Conservation (phyloP, 2,113 vertebrate genomes). For the Ictidomys tridecemlineatus region DNA sequence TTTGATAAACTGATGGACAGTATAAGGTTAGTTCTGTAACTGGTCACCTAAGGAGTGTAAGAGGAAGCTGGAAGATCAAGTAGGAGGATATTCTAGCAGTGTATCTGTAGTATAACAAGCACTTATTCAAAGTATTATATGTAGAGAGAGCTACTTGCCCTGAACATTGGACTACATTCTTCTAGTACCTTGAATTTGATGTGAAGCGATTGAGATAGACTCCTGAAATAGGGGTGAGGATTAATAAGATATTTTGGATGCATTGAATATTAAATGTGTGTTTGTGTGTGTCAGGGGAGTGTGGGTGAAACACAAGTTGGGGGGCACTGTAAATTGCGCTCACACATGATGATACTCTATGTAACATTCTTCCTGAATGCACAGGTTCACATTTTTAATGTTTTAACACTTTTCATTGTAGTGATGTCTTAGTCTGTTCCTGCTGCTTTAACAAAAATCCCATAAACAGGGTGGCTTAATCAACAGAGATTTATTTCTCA, state of each 20-base stretch:
- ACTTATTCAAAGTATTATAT: not conserved
- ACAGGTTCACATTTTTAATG: not conserved
- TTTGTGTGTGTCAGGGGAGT: too few species aligned
- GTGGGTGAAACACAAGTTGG: not conserved
- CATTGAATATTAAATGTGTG: constrained; percentile 12
- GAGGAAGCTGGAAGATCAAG: too few species aligned
- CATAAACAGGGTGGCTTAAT: not conserved
- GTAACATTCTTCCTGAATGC: not conserved
- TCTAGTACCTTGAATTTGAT: too few species aligned
- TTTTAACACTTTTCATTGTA: not conserved
- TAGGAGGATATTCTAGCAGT: rapidly evolving
- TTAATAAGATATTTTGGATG: not conserved
- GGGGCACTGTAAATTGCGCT: not conserved
- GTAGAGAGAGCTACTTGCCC: not conserved
- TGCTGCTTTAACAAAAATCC: not conserved
- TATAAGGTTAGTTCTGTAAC: not conserved
- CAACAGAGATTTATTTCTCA: constrained; percentile 8
- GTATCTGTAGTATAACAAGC: not conserved
- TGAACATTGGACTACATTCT: not conserved
- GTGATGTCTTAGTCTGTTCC: not conserved
- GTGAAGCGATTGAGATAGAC: not conserved
- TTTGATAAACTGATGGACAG: not conserved
- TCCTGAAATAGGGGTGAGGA: not conserved
- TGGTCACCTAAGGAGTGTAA: not conserved
- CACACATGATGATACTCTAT: not conserved